A percentile compares a stretch with the other conserved stretches of the same genome.
Evolutionary conservation across 2,113 vertebrate species (phyloP).

Genomic region (Cyphomyrus discorhynchus): DNA sequence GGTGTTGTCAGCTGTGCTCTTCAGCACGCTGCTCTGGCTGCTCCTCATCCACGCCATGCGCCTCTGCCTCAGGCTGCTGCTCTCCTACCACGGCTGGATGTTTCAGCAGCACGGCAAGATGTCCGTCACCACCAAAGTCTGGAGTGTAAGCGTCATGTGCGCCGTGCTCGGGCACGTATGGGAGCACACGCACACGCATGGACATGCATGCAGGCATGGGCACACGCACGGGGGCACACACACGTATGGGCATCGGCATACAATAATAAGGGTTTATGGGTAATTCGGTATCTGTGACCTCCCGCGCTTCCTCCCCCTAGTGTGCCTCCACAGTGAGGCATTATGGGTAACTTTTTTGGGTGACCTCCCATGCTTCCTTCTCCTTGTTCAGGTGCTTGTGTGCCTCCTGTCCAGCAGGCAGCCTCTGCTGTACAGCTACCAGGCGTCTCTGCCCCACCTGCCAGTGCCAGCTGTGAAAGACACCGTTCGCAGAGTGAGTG

Average conservation of each 20-base stretch:
- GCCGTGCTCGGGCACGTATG: neutral
- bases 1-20: conserved; percentile 62
- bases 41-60: conserved; percentile 73
- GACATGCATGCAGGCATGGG: neutral
- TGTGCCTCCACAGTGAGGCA: neutral
- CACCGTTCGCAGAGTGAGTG: conserved; percentile 67
- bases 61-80: conserved; percentile 70
- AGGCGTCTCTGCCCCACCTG: conserved; percentile 72
- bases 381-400: conserved; percentile 59
- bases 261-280: neutral
- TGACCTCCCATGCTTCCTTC: neutral
- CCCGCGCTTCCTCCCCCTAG: neutral
- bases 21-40: conserved; percentile 76
- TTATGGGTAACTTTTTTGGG: neutral
- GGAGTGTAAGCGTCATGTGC: conserved; percentile 64
- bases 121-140: conserved; percentile 73
- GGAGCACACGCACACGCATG: neutral
- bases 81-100: conserved; percentile 83
- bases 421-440: conserved; percentile 78
- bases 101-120: conserved; percentile 69
- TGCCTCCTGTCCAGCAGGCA: conserved; percentile 71
- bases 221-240: neutral
- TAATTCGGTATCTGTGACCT: neutral
- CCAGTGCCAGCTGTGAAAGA: conserved; percentile 71
- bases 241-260: neutral